These are phyloP conservation scores for Pandemis corylana DNA, from an alignment of 2,888 invertebrate species.

Conservation along the genomic window DNA sequence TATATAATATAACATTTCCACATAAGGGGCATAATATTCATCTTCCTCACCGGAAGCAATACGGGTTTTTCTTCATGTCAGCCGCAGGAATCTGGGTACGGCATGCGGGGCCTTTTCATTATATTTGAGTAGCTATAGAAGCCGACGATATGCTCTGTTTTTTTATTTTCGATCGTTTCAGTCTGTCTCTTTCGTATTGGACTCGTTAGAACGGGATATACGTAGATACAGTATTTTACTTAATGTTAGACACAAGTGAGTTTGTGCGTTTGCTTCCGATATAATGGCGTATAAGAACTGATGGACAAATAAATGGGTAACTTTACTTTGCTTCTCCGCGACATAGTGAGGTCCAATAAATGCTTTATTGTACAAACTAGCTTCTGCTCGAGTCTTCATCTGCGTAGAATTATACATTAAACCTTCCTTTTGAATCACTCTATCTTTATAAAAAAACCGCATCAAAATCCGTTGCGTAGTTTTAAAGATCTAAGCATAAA, in stretches of 20 bases:
- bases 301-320: no score
- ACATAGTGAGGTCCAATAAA: no score
- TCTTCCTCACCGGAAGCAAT: slow-evolving; percentile 43
- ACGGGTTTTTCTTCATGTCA: slow-evolving; percentile 51
- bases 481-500: no score
- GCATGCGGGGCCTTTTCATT: slow-evolving; percentile 13
- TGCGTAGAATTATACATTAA: no score
- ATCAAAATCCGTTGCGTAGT: no score
- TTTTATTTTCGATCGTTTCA: neutral
- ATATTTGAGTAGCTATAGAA: slow-evolving; percentile 4
- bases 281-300: no score
- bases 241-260: neutral
- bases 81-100: slow-evolving; percentile 43
- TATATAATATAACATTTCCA: slow-evolving; percentile 14
- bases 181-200: neutral
- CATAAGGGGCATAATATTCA: slow-evolving; percentile 9
- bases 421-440: no score
- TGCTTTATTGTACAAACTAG: no score
- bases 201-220: neutral
- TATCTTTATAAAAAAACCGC: no score
- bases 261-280: neutral
- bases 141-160: neutral
- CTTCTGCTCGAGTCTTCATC: no score
- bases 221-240: neutral
- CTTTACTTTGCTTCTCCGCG: no score